A percentile compares a stretch with the other conserved stretches of the same genome.
Conservation (phyloP, 2,113 vertebrate species). For the Elephas maximus region DNA sequence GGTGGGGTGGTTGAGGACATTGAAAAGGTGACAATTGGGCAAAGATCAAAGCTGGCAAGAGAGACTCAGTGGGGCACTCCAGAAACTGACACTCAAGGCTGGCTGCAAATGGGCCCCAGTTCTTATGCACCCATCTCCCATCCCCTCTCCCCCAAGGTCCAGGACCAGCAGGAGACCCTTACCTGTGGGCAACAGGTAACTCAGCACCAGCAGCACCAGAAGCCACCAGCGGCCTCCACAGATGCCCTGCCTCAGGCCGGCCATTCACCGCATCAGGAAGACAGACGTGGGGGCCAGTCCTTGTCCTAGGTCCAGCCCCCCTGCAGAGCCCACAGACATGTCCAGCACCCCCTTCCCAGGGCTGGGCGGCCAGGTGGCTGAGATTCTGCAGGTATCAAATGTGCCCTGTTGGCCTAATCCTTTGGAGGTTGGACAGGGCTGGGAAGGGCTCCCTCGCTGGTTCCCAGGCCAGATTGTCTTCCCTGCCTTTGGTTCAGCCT, state of each 20-base stretch:
- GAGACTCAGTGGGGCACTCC: too few species aligned
- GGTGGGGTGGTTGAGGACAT: not conserved
- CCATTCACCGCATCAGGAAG: constrained; percentile 73
- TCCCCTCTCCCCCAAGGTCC: too few species aligned
- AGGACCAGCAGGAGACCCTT: not conserved
- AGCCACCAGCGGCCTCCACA: constrained; percentile 8
- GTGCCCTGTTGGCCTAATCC: constrained; percentile 63
- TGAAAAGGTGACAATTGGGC: not conserved
- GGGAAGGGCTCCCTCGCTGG: not conserved
- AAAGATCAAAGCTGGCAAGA: not conserved
- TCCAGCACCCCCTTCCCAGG: not conserved
- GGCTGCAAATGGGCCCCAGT: not conserved
- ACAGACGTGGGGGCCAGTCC: not conserved
- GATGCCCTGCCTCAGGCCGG: not conserved
- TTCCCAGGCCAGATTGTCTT: constrained; percentile 66
- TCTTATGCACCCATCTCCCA: accelerated
- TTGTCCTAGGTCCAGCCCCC: not conserved
- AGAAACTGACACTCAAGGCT: not conserved
- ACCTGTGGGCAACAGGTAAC: constrained; percentile 64
- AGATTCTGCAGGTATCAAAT: constrained; percentile 28
- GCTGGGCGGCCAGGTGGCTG: constrained; percentile 27
- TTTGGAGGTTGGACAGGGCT: not conserved
- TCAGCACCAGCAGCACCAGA: constrained; percentile 55
- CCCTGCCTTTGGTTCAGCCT: not conserved
- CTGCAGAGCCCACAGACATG: not conserved